Conservation (phyloP, 2,888 invertebrate species). For the Phorcus lineatus region DNA sequence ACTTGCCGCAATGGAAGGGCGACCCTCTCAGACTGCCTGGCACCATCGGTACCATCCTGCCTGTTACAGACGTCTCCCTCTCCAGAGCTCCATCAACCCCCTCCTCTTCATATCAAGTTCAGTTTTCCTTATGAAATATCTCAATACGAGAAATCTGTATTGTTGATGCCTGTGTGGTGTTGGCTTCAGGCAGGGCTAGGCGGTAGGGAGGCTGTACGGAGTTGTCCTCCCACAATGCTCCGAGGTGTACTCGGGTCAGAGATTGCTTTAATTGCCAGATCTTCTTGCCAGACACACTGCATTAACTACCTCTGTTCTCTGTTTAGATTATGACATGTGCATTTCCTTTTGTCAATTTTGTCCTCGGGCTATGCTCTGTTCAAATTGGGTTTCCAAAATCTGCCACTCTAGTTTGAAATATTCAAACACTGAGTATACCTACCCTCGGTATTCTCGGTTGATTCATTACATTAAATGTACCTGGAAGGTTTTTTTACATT, state of each 20-base stretch:
- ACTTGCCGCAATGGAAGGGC: not conserved
- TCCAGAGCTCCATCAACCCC: not conserved
- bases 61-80: not conserved
- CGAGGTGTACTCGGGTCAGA: not conserved
- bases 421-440: no score
- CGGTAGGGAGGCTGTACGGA: no score
- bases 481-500: no score
- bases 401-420: no score
- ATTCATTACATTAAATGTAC: no score
- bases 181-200: no score
- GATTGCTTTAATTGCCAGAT: not conserved
- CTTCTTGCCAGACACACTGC: not conserved
- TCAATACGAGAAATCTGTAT: not conserved
- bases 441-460: no score
- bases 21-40: not conserved
- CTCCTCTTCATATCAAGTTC: not conserved
- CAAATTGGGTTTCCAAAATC: no score
- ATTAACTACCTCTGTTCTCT: not conserved
- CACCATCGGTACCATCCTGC: not conserved
- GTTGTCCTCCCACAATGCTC: not conserved
- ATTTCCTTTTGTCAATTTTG: not conserved
- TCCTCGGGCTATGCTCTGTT: not conserved
- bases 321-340: constrained; percentile 18
- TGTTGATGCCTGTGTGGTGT: not conserved
- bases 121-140: not conserved